Percentiles rank a stretch among this genome's conserved stretches.
phyloP scores from a whole-genome alignment of 1,140 invertebrate genomes.

The Archivesica marissinica region DNA sequence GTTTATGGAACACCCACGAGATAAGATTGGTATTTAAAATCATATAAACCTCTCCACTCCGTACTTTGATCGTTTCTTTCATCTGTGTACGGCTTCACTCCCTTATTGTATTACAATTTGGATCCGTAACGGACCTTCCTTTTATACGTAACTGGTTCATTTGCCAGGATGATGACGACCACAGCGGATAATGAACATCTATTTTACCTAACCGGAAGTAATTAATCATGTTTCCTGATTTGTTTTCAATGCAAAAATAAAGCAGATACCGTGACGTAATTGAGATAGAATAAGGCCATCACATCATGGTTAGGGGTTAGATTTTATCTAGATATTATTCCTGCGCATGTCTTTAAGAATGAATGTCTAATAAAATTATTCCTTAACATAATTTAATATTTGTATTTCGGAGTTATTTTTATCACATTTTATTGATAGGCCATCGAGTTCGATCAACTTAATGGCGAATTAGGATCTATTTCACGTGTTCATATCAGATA shows the following conservation, averaged over 20 bases:
- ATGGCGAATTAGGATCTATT: slow-evolving; percentile 46
- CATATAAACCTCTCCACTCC: neutral
- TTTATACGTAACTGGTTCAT: neutral
- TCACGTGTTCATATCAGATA: neutral
- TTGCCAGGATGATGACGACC: neutral
- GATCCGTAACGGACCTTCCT: neutral
- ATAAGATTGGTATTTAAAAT: no score
- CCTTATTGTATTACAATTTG: neutral
- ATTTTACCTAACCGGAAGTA: slow-evolving; percentile 15
- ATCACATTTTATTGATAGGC: slow-evolving; percentile 58
- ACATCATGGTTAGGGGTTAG: no score
- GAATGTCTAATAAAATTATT: no score
- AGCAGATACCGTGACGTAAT: no score
- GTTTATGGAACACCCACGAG: slow-evolving; percentile 7
- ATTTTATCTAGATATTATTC: no score
- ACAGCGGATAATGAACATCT: neutral
- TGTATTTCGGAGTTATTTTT: slow-evolving; percentile 32
- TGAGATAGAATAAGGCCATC: no score
- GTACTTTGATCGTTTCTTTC: slow-evolving; percentile 6
- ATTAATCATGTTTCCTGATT: slow-evolving; percentile 2
- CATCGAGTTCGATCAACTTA: slow-evolving; percentile 39
- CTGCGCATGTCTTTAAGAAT: no score
- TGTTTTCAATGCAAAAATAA: no score
- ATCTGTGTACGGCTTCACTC: neutral
- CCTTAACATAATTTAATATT: slow-evolving; percentile 22